Percentiles rank a stretch among this genome's conserved stretches.
Evolutionary conservation across 2,888 invertebrate species (phyloP).

Genomic region (Drepana falcataria): DNA sequence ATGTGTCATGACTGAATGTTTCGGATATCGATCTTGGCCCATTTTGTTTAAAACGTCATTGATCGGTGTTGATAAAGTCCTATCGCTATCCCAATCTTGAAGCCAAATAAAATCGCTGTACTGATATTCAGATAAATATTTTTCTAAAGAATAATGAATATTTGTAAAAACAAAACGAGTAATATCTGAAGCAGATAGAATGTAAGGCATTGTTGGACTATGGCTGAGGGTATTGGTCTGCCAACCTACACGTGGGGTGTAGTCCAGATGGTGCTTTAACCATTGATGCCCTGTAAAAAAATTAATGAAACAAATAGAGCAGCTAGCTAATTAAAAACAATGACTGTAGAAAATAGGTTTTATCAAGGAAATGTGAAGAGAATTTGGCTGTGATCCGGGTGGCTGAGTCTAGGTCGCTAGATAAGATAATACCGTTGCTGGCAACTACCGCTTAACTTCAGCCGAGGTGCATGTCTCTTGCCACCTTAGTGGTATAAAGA

Average conservation of each 20-base stretch:
- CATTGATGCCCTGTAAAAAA: slow-evolving; percentile 89
- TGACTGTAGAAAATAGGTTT: too few relatives aligned
- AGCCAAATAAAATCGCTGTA: slow-evolving; percentile 94
- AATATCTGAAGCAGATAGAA: slow-evolving; percentile 88
- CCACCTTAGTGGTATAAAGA: too few relatives aligned
- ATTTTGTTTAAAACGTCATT: slow-evolving; percentile 49
- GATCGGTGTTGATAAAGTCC: slow-evolving; percentile 32
- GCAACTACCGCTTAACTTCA: too few relatives aligned
- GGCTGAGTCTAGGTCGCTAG: too few relatives aligned
- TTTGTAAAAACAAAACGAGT: slow-evolving; percentile 91
- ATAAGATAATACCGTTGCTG: too few relatives aligned
- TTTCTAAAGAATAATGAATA: slow-evolving; percentile 96
- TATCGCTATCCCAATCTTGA: slow-evolving; percentile 86
- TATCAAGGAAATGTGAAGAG: too few relatives aligned
- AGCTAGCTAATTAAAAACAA: background rate
- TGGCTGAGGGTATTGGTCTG: slow-evolving; percentile 97
- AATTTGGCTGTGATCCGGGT: too few relatives aligned
- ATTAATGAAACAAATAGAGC: background rate
- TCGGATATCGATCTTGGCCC: slow-evolving; percentile 52
- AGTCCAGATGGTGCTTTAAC: slow-evolving; percentile 88
- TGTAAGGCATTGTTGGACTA: slow-evolving; percentile 93
- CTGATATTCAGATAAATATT: slow-evolving; percentile 91
- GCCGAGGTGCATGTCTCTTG: too few relatives aligned
- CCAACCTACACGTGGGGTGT: slow-evolving; percentile 90
- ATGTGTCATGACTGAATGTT: slow-evolving; percentile 53